These are phyloP conservation scores for Drosophila busckii DNA, from an alignment of 1,140 invertebrate species.

Conservation along the genomic window DNA sequence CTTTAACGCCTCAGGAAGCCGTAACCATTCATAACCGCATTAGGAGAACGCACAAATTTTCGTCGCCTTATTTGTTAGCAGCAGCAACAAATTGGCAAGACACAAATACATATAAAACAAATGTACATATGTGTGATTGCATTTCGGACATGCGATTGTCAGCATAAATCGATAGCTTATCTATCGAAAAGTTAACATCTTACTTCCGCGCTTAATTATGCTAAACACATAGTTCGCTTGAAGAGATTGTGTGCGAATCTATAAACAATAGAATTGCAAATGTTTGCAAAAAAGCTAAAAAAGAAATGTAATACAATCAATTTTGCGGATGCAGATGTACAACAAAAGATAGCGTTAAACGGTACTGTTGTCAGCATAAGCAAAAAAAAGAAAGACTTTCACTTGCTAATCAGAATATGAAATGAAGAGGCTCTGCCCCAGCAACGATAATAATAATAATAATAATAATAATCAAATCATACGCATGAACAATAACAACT, in stretches of 20 bases:
- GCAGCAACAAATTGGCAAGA: background rate
- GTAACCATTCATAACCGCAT: conserved; percentile 29
- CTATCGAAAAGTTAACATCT: too few species aligned
- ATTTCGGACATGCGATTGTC: conserved; percentile 39
- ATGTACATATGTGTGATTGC: conserved; percentile 16
- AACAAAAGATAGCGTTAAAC: conserved; percentile 45
- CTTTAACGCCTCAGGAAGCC: conserved; percentile 44
- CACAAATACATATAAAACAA: background rate
- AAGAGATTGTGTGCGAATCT: too few species aligned
- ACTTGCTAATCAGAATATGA: conserved; percentile 70
- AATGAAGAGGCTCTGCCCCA: too few species aligned
- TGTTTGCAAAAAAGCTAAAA: conserved; percentile 18
- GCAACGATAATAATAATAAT: background rate
- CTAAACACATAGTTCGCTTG: too few species aligned
- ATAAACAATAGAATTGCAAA: conserved; percentile 13
- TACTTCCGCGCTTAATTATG: too few species aligned
- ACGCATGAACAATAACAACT: conserved; percentile 14
- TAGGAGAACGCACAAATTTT: conserved; percentile 34
- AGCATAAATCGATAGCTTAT: background rate
- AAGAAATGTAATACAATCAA: conserved; percentile 13
- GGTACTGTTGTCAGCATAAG: conserved; percentile 6
- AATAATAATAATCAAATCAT: conserved; percentile 21
- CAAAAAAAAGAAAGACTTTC: conserved; percentile 49
- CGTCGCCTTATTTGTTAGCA: conserved; percentile 22
- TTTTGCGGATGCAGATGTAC: too few species aligned